phyloP scores from a whole-genome alignment of 1,140 invertebrate species.

The Papilio polytes region DNA sequence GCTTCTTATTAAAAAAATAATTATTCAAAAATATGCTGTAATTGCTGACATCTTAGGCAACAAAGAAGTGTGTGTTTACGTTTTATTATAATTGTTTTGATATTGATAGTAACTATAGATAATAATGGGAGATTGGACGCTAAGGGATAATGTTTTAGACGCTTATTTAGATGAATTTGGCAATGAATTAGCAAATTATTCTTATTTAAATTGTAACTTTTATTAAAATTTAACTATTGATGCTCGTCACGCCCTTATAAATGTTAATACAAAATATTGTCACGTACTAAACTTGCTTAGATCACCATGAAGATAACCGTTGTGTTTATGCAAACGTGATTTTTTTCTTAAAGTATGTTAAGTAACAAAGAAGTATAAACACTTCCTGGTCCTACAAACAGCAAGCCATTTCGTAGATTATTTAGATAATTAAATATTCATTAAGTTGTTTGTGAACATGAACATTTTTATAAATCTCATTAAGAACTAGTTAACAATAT shows the following conservation, averaged over 20 bases:
- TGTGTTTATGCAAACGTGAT: background rate
- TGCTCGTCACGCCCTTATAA: background rate
- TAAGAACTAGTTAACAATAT: too few relatives aligned
- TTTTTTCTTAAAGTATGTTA: background rate
- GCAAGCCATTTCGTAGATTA: too few relatives aligned
- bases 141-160: background rate
- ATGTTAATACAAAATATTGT: background rate
- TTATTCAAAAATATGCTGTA: too few relatives aligned
- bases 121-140: background rate
- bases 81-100: too few relatives aligned
- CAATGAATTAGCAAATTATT: background rate
- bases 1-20: too few relatives aligned
- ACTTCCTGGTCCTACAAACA: background rate
- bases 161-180: background rate
- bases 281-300: background rate
- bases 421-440: too few relatives aligned
- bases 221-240: background rate
- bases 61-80: too few relatives aligned
- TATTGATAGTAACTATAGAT: too few relatives aligned
- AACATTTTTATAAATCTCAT: too few relatives aligned
- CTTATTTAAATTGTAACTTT: too few relatives aligned
- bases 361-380: background rate
- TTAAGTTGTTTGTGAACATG: too few relatives aligned
- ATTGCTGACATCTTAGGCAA: too few relatives aligned
- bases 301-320: constrained; percentile 10